Conservation (phyloP, 2,888 invertebrate species). For the Netelia melanura region DNA sequence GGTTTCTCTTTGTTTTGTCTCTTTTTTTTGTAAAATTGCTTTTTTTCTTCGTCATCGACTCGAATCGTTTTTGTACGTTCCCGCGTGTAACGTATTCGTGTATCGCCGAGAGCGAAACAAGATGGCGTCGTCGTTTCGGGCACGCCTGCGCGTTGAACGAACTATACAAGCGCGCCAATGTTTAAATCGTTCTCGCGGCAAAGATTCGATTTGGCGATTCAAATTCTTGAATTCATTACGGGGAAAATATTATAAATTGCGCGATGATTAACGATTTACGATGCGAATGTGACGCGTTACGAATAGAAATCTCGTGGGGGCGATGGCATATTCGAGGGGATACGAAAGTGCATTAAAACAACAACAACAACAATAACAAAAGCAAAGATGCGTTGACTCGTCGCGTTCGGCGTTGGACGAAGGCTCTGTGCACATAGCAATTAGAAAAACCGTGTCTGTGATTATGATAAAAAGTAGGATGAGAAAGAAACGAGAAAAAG, state of each 20-base stretch:
- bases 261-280: constrained; percentile 47
- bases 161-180: not conserved
- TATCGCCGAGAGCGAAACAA: no score
- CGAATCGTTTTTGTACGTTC: not conserved
- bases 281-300: not conserved
- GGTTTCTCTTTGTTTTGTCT: constrained; percentile 20
- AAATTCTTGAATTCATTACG: constrained; percentile 35
- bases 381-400: constrained; percentile 67
- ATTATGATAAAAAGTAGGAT: constrained; percentile 80
- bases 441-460: constrained; percentile 82
- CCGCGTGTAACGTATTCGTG: no score
- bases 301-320: not conserved
- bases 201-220: constrained; percentile 28
- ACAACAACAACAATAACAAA: not conserved
- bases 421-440: constrained; percentile 80
- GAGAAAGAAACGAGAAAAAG: constrained; percentile 63
- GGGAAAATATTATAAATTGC: not conserved
- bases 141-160: not conserved
- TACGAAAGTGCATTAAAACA: constrained; percentile 15
- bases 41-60: not conserved
- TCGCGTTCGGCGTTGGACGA: constrained; percentile 77
- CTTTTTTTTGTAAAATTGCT: not conserved
- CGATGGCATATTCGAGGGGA: not conserved
- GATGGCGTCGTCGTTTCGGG: not conserved
- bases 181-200: constrained; percentile 1